Evolutionary conservation across 2,797 vertebrate genomes (phyloP).

Genomic region (Lerista edwardsae): DNA sequence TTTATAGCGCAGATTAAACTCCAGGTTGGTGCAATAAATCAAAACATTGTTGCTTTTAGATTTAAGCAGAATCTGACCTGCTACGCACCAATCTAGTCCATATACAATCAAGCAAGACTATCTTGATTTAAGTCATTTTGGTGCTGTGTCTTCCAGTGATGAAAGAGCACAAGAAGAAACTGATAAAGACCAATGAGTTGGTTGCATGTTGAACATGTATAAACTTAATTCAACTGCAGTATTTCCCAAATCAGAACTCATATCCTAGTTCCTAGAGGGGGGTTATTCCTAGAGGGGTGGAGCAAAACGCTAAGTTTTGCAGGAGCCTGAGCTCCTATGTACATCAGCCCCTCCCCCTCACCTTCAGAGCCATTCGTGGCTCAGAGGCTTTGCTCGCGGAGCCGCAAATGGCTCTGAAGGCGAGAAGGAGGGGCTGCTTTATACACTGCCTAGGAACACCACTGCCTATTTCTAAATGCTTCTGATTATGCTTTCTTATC

Average conservation of each 20-base stretch:
- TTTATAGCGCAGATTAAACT: not conserved
- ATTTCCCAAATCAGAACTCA: not conserved
- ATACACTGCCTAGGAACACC: too few species aligned
- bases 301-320: too few species aligned
- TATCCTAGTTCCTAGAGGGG: too few species aligned
- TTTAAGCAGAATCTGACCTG: fast-evolving
- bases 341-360: too few species aligned
- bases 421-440: too few species aligned
- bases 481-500: not conserved
- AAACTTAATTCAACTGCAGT: not conserved
- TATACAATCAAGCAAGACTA: not conserved
- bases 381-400: too few species aligned
- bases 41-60: not conserved
- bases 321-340: too few species aligned
- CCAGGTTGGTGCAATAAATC: not conserved
- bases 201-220: not conserved
- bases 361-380: too few species aligned
- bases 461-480: not conserved
- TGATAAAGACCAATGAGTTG: not conserved
- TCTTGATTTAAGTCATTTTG: not conserved
- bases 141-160: not conserved
- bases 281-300: too few species aligned
- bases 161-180: not conserved
- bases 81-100: not conserved
- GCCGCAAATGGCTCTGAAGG: too few species aligned